Percentiles rank a stretch among this genome's conserved stretches.
Evolutionary conservation across 2,888 invertebrate species (phyloP).

Genomic region (Oligia latruncula): DNA sequence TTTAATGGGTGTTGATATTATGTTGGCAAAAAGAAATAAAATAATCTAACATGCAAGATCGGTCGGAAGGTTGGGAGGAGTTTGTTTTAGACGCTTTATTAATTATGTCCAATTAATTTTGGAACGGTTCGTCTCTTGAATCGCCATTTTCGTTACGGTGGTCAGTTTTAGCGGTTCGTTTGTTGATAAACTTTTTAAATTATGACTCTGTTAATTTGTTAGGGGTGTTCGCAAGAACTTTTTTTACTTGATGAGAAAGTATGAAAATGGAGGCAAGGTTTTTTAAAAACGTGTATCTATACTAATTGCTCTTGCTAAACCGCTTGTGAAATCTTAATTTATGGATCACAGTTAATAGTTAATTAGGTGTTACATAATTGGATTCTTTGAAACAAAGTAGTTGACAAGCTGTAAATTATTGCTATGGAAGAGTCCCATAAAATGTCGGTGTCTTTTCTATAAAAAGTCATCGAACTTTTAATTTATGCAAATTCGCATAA

Average conservation of each 20-base stretch:
- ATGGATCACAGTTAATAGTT: conserved; percentile 2
- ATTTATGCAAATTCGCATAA: conserved; percentile 48
- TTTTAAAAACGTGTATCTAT: neutral
- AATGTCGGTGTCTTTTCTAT: conserved; percentile 21
- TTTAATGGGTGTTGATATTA: conserved; percentile 45
- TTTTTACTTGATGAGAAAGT: conserved; percentile 35
- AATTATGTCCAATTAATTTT: conserved; percentile 90
- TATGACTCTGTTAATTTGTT: conserved; percentile 51
- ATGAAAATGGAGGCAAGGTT: neutral
- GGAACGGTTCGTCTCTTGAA: conserved; percentile 82
- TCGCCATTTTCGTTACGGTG: conserved; percentile 81
- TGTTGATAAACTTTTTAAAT: conserved; percentile 62
- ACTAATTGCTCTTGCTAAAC: neutral
- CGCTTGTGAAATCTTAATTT: conserved; percentile 6
- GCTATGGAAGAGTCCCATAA: conserved; percentile 17
- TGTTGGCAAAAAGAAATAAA: conserved; percentile 80
- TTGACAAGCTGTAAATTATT: conserved; percentile 34
- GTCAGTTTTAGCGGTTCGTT: conserved; percentile 72
- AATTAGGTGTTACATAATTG: conserved; percentile 28
- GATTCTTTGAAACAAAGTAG: conserved; percentile 36
- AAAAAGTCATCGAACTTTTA: conserved; percentile 34
- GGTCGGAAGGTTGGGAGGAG: conserved; percentile 84
- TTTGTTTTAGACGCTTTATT: conserved; percentile 88
- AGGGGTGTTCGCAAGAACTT: conserved; percentile 12
- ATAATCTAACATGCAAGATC: conserved; percentile 83